Percentiles rank a stretch among this genome's conserved stretches.
Conservation (phyloP, 2,888 invertebrate species). For the Aporophyla lueneburgensis region DNA sequence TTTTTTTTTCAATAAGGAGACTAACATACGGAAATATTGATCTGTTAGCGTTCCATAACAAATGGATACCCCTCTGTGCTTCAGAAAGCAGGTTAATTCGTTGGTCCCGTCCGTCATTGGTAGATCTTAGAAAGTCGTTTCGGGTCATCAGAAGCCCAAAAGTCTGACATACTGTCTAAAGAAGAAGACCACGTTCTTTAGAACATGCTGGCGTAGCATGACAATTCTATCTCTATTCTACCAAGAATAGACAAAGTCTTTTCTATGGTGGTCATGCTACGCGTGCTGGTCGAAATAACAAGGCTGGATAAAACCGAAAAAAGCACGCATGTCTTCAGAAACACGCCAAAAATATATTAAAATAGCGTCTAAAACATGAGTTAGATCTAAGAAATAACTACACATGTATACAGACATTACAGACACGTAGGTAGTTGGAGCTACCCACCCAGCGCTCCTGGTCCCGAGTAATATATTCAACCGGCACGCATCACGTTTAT, state of each 20-base stretch:
- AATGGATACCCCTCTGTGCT: too few species aligned
- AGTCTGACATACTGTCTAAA: too few species aligned
- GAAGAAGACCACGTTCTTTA: not conserved
- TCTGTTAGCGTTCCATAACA: not conserved
- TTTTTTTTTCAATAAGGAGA: not conserved
- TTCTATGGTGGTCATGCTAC: too few species aligned
- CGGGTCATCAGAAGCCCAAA: too few species aligned
- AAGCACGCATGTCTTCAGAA: too few species aligned
- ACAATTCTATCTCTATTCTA: too few species aligned
- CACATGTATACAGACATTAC: not conserved
- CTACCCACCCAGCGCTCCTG: not conserved
- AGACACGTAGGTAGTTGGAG: not conserved
- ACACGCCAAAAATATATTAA: not conserved
- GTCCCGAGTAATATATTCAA: slow-evolving; percentile 50
- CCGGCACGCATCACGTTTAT: slow-evolving; percentile 48
- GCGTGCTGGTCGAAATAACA: too few species aligned
- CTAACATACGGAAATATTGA: not conserved
- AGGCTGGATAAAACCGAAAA: too few species aligned
- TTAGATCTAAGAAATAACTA: not conserved
- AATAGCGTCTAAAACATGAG: not conserved
- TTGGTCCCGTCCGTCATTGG: not conserved
- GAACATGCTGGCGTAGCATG: too few species aligned
- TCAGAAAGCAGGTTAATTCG: not conserved
- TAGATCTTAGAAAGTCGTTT: not conserved
- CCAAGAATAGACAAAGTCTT: too few species aligned